A percentile compares a stretch with the other conserved stretches of the same genome.
phyloP scores from a whole-genome alignment of 2,888 invertebrate species.

The Drosophila anomalata region DNA sequence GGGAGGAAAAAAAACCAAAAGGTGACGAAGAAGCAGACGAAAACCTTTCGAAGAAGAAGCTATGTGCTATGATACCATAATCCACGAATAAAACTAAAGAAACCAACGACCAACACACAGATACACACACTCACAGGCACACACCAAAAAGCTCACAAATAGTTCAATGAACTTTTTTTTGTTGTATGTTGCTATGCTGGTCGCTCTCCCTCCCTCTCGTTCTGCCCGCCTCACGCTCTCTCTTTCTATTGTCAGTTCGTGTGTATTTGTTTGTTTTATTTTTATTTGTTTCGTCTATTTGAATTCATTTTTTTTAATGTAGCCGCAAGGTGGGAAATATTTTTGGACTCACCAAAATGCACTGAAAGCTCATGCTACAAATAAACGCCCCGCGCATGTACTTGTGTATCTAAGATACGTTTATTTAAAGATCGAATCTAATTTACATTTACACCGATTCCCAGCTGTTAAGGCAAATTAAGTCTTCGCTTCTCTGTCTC shows the following conservation, averaged over 20 bases:
- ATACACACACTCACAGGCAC: conserved; percentile 48
- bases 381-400: neutral
- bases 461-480: conserved; percentile 7
- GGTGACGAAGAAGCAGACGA: conserved; percentile 47
- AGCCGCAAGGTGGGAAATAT: conserved; percentile 46
- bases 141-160: conserved; percentile 77
- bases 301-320: conserved; percentile 56
- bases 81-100: conserved; percentile 80
- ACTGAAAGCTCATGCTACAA: conserved; percentile 28
- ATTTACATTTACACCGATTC: conserved; percentile 30
- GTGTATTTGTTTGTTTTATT: conserved; percentile 60
- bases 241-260: conserved; percentile 32
- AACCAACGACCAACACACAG: conserved; percentile 66
- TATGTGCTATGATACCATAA: conserved; percentile 79
- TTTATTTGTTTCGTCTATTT: conserved; percentile 55
- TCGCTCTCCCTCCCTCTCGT: conserved; percentile 20
- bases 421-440: conserved; percentile 18
- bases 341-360: conserved; percentile 29
- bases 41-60: conserved; percentile 67
- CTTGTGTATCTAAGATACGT: conserved; percentile 9
- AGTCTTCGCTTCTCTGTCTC: conserved; percentile 11
- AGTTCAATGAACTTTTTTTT: conserved; percentile 79
- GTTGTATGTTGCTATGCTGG: conserved; percentile 72
- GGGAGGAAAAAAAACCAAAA: conserved; percentile 12
- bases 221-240: conserved; percentile 7